Base-by-base conservation (phyloP, 1,140 invertebrate genomes). In the Apis cerana region DNA sequence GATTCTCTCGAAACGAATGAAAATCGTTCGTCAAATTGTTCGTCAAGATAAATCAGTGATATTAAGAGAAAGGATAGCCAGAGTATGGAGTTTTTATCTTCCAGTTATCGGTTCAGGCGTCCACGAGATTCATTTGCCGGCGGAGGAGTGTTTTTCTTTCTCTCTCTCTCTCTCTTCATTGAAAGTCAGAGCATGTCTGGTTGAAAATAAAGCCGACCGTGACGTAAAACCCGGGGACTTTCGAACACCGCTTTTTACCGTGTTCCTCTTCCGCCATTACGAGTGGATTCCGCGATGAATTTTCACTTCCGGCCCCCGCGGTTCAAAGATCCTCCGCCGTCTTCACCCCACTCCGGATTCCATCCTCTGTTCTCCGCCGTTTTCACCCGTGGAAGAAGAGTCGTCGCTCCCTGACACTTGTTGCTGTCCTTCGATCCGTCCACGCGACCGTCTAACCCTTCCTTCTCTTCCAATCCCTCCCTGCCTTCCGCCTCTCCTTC, bases 361-460 rank as follows among this genome's bases (percentile, higher is more conserved):
- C 83, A 52, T 84, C 76, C 72, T 43, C 78, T 85, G 71, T 85
- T 85, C 83, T 81, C 74, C 70, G 79, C 64, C 85, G 65, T 64
- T 75, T 43, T 15, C 48, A 21, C 68, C 56, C 33, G 33, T 43
- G 58, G 52, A 75, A 80, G 75, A 82, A 72, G 76, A 84, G 67
- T 85, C 79, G 85, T 86, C 85, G 88, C 79, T 80, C 76, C 76
- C 88, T 80, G 83, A 91, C 92, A 93, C 92, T 93, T 92, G 92
- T 93, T 92, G 92, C 92, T 92, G 87, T 78, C 68, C 88, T 89
- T 90, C 88, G 90, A 88, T 89, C 88, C 87, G 48, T 83, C 80
- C 61, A 78, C 80, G 61, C 76, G 70, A 43, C 78, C 33, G 75
- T 72, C 82, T 72, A 75, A 76, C 81, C 82, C 68, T 80, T 89